Conservation (phyloP, 2,113 vertebrate genomes). For the Corydoras sp. region DNA sequence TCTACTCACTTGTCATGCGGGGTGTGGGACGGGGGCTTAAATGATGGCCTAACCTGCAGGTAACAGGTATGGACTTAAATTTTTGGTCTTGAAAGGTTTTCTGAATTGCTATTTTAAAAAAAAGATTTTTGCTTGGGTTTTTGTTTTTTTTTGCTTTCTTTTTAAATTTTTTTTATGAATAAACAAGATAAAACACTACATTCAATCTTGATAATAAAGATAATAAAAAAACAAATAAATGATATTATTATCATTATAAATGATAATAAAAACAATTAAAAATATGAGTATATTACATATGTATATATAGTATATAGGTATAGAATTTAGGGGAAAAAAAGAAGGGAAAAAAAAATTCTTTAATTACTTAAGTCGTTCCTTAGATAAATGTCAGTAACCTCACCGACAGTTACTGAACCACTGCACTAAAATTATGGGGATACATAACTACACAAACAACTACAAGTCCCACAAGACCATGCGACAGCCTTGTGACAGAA, state of each 20-base stretch:
- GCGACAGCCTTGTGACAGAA: conserved; percentile 40
- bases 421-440: conserved; percentile 43
- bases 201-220: conserved; percentile 72
- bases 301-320: conserved; percentile 56
- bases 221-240: no score
- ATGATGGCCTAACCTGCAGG: conserved; percentile 48
- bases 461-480: conserved; percentile 43
- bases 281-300: conserved; percentile 72
- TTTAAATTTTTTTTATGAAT: conserved; percentile 56
- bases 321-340: conserved; percentile 61
- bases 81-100: conserved; percentile 77
- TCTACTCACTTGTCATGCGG: conserved; percentile 8
- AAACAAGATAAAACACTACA: conserved; percentile 77
- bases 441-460: conserved; percentile 49
- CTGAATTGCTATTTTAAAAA: conserved; percentile 67
- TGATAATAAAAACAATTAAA: conserved; percentile 55
- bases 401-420: conserved; percentile 53
- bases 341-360: conserved; percentile 49
- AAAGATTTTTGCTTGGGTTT: conserved; percentile 31
- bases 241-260: no score
- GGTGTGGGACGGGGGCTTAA: conserved; percentile 18
- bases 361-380: conserved; percentile 63
- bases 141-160: conserved; percentile 54
- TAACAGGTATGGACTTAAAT: conserved; percentile 53
- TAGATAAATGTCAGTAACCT: conserved; percentile 73